Percentiles rank a stretch among this genome's conserved stretches.
phyloP scores from a whole-genome alignment of 2,797 vertebrate species.

The Myripristis murdjan region DNA sequence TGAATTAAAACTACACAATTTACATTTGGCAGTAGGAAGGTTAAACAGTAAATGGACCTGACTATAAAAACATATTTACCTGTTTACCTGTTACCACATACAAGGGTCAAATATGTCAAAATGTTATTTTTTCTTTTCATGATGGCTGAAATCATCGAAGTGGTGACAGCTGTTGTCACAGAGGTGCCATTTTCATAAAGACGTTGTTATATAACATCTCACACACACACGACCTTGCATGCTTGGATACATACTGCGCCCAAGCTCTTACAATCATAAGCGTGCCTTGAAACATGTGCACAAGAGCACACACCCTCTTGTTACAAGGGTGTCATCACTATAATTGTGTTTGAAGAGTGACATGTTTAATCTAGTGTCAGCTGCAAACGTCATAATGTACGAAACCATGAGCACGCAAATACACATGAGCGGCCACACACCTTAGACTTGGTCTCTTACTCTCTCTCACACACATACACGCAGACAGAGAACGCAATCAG shows the following conservation, averaged over 20 bases:
- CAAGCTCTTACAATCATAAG: neutral
- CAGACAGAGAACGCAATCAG: slow-evolving; percentile 57
- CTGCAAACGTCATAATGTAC: slow-evolving; percentile 51
- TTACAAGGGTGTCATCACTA: slow-evolving; percentile 47
- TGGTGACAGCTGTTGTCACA: slow-evolving; percentile 36
- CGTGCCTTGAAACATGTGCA: too few relatives aligned
- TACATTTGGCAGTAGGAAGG: too few relatives aligned
- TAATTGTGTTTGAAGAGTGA: slow-evolving; percentile 45
- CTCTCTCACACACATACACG: neutral
- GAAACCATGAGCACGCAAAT: slow-evolving; percentile 8
- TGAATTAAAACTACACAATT: too few relatives aligned
- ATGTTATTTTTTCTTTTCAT: slow-evolving; percentile 7
- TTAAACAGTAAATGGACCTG: too few relatives aligned
- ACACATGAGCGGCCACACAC: neutral
- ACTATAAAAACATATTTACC: too few relatives aligned
- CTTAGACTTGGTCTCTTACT: too few relatives aligned
- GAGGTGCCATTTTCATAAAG: slow-evolving; percentile 35
- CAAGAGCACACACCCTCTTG: neutral
- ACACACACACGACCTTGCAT: too few relatives aligned
- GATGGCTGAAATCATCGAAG: slow-evolving; percentile 10
- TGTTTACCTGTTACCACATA: too few relatives aligned
- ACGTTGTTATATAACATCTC: slow-evolving; percentile 37
- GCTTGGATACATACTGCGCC: too few relatives aligned
- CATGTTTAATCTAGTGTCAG: slow-evolving; percentile 49
- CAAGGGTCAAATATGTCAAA: neutral